Base-by-base conservation (phyloP, 2,888 invertebrate genomes). In the Leptopilina syphax region DNA sequence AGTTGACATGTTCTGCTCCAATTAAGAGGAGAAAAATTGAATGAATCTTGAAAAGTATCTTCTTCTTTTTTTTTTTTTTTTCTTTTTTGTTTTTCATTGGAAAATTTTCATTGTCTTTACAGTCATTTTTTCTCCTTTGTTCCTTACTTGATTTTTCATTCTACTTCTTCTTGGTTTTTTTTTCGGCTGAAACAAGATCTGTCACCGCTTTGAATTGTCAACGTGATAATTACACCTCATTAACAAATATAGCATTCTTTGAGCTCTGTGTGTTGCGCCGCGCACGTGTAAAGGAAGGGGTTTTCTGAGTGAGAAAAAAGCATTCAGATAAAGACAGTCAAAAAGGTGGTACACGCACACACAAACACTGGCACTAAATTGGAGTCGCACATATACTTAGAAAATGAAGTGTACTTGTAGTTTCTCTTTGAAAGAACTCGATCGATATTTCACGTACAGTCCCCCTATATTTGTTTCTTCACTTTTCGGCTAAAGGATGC, bases 231-330 rank as follows among this genome's bases (percentile, higher is more conserved):
- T 89, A 90, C 87, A 87, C 86, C 88, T 88, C 90, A 89, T 90
- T 90, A 90, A 89, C 89, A 87, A 88, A 88, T 88, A 87, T 88
- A 87, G 86, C 88, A 83, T 86, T 84, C 89, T 90, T 90, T 90
- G 89, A 90, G 86, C 44, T 87, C 87, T 82, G 80, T 77, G 83
- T 85, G 34, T 34, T 34, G 34, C 34, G 34, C 34, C 34, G 34
- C 34, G 34, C 87, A 87, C 87, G 87, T 87, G 86, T 82, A 65
- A 78, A 63, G 82, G 79, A 79, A 83, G 79, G 80, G 82, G 79
- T 50, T 50, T 18, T 9, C 10, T 12, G 65, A 78, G 80, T 65
- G 54, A 67, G 78, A 44, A 79, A 73, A 65, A 60, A 50, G 50
- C 12, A 50, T 12, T 65, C 44, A 78, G 63, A 79, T 44, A 77